Conservation (phyloP, 2,888 invertebrate genomes). For the Rhogogaster chlorosoma region DNA sequence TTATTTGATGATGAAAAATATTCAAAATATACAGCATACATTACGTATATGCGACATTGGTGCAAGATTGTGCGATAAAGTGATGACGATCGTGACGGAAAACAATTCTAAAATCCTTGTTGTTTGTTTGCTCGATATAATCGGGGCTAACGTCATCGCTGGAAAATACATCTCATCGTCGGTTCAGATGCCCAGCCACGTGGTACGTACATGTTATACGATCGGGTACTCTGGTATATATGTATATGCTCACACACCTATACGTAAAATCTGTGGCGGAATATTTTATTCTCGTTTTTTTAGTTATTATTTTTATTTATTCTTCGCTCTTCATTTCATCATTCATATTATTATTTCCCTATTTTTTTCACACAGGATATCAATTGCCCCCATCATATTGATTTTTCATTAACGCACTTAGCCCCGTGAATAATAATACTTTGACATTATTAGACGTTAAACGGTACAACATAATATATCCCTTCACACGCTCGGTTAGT, state of each 20-base stretch:
- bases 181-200: constrained; percentile 34
- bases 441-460: background rate
- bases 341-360: background rate
- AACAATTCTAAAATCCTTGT: constrained; percentile 27
- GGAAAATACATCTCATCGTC: constrained; percentile 22
- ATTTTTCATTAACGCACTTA: background rate
- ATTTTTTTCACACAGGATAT: background rate
- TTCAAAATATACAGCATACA: background rate
- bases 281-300: background rate
- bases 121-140: constrained; percentile 40
- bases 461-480: background rate
- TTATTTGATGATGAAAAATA: background rate
- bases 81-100: background rate
- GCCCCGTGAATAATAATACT: background rate
- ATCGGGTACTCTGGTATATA: background rate
- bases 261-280: background rate
- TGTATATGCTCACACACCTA: background rate
- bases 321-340: background rate
- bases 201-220: constrained; percentile 37
- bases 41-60: background rate
- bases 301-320: background rate
- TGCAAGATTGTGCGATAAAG: background rate
- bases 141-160: constrained; percentile 38
- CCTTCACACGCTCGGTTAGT: background rate
- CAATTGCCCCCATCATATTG: background rate